Evolutionary conservation across 2,888 invertebrate genomes (phyloP).

Genomic region (Fabriciana adippe): DNA sequence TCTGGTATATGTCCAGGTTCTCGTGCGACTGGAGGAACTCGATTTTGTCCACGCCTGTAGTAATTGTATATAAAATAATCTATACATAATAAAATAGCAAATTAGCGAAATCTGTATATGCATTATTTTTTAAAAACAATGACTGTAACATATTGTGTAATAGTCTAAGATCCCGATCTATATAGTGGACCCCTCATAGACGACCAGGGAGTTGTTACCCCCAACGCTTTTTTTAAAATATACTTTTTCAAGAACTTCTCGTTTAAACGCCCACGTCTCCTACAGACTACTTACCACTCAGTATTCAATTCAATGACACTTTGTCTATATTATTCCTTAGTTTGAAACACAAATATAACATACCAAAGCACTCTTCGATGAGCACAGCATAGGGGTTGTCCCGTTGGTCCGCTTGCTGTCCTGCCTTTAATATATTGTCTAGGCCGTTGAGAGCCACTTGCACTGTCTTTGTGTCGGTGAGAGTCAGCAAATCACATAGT

Average conservation of each 20-base stretch:
- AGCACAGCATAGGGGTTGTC: slow-evolving; percentile 95
- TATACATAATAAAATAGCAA: not conserved
- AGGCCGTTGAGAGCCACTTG: slow-evolving; percentile 97
- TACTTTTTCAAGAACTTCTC: too few species aligned
- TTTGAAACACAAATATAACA: slow-evolving; percentile 32
- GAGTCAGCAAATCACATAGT: slow-evolving; percentile 94
- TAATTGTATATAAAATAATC: too few species aligned
- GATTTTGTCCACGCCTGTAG: slow-evolving; percentile 95
- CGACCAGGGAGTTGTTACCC: too few species aligned
- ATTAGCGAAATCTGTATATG: too few species aligned
- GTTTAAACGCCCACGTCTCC: too few species aligned
- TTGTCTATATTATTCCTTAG: not conserved
- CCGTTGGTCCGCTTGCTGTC: slow-evolving; percentile 90
- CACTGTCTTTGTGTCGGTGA: slow-evolving; percentile 96
- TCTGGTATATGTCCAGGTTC: slow-evolving; percentile 97
- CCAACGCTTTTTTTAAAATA: too few species aligned
- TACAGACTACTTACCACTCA: too few species aligned
- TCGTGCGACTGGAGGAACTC: slow-evolving; percentile 98
- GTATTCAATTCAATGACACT: too few species aligned
- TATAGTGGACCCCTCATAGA: too few species aligned
- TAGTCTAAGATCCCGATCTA: too few species aligned
- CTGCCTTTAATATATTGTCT: slow-evolving; percentile 96
- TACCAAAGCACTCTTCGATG: slow-evolving; percentile 97
- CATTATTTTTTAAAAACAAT: too few species aligned
- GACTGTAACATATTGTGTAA: too few species aligned